Percentiles rank a stretch among this genome's conserved stretches.
Conservation (phyloP, 2,113 vertebrate genomes). For the Scartelaos histophorus region DNA sequence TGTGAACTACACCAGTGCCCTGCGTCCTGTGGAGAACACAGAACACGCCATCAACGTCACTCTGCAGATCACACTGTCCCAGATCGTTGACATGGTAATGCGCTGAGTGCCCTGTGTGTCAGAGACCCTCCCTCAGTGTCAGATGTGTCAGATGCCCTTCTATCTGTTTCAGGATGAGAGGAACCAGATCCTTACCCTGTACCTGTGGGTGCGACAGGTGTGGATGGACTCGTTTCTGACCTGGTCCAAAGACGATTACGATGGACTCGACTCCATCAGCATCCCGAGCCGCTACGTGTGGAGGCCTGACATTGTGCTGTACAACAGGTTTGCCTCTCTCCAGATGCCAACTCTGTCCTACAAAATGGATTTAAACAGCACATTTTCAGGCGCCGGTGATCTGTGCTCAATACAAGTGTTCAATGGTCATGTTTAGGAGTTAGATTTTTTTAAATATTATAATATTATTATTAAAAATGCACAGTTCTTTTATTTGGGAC, state of each 20-base stretch:
- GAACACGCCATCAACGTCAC: constrained; percentile 87
- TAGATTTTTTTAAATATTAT: too few species aligned
- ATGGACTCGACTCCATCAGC: constrained; percentile 86
- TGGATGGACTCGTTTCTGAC: constrained; percentile 86
- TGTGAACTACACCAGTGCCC: constrained; percentile 85
- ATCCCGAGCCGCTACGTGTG: constrained; percentile 90
- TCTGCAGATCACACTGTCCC: constrained; percentile 87
- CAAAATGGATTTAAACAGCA: too few species aligned
- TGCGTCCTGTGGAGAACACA: constrained; percentile 88
- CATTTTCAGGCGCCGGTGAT: too few species aligned
- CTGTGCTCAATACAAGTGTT: too few species aligned
- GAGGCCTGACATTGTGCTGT: constrained; percentile 89
- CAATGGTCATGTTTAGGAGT: too few species aligned
- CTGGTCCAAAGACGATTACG: constrained; percentile 86
- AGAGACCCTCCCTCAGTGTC: not conserved
- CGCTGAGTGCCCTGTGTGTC: not conserved
- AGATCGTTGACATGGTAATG: constrained; percentile 94
- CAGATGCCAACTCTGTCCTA: not conserved
- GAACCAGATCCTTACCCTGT: constrained; percentile 77
- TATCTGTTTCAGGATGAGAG: constrained; percentile 66
- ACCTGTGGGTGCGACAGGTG: constrained; percentile 90
- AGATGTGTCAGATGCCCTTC: not conserved
- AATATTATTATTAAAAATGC: too few species aligned
- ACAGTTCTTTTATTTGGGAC: too few species aligned
- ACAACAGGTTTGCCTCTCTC: constrained; percentile 82